These are phyloP conservation scores for Rambutsinella grinnellia DNA, from an alignment of 2,888 invertebrate species.

Conservation along the genomic window DNA sequence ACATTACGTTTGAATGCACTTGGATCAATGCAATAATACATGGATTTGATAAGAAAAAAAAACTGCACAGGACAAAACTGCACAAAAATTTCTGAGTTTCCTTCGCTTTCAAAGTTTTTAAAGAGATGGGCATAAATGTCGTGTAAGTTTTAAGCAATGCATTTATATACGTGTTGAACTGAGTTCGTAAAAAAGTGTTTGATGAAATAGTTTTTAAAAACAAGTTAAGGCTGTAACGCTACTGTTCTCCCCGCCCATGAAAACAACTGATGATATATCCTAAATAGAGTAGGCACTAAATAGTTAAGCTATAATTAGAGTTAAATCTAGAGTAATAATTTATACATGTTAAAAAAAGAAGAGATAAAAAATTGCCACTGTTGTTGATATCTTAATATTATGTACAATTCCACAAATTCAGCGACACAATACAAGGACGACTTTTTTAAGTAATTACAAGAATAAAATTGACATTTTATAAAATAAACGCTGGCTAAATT, in stretches of 20 bases:
- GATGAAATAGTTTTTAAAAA: not conserved
- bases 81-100: not conserved
- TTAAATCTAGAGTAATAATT: not conserved
- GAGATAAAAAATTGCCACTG: not conserved
- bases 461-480: not conserved
- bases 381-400: not conserved
- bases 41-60: too few relatives aligned
- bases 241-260: not conserved
- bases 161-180: not conserved
- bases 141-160: not conserved
- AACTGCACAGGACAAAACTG: not conserved
- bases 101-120: not conserved
- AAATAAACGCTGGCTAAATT: not conserved
- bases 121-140: not conserved
- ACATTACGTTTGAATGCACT: not conserved
- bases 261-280: not conserved
- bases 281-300: not conserved
- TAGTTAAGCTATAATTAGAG: not conserved
- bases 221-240: not conserved
- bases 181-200: not conserved
- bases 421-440: not conserved
- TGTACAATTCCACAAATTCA: slow-evolving; percentile 29
- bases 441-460: not conserved
- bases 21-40: not conserved
- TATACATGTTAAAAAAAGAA: not conserved